Percentiles rank a stretch among this genome's conserved stretches.
Evolutionary conservation across 2,888 invertebrate species (phyloP).

Genomic region (Caenorhabditis sulstoni): DNA sequence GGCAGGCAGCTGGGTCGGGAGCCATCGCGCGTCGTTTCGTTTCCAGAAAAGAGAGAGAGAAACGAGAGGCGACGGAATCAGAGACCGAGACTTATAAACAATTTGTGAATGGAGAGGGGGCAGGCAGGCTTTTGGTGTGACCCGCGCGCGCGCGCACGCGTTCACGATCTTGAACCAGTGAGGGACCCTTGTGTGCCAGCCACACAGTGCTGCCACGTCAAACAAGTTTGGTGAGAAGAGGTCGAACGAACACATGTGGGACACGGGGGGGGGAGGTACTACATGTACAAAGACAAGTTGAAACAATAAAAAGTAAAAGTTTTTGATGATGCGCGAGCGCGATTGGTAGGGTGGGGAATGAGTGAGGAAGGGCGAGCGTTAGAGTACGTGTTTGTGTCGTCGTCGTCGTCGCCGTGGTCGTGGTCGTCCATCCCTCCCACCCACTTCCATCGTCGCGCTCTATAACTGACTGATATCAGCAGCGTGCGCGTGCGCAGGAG

Average conservation of each 20-base stretch:
- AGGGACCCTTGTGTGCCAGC: too few relatives aligned
- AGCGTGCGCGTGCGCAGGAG: conserved; percentile 13
- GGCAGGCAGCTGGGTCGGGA: background rate
- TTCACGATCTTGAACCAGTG: too few relatives aligned
- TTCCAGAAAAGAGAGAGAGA: conserved; percentile 7
- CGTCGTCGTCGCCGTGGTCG: background rate
- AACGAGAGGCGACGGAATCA: background rate
- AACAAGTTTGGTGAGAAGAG: too few relatives aligned
- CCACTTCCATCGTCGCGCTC: background rate
- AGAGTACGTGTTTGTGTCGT: conserved; percentile 16
- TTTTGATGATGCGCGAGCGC: conserved; percentile 1
- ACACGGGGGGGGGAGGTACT: background rate
- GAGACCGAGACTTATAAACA: conserved; percentile 27
- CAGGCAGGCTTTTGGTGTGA: conserved; percentile 10
- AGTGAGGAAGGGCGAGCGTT: too few relatives aligned
- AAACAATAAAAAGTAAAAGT: conserved; percentile 12
- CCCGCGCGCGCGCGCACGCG: too few relatives aligned
- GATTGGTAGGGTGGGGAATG: background rate
- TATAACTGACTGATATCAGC: conserved; percentile 34
- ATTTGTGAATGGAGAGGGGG: conserved; percentile 1
- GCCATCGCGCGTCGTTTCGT: background rate
- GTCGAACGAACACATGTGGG: background rate
- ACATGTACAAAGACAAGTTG: background rate
- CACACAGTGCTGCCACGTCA: too few relatives aligned
- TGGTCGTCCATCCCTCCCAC: too few relatives aligned